Base-by-base conservation (phyloP, 2,113 vertebrate species). In the Takifugu bimaculatus region DNA sequence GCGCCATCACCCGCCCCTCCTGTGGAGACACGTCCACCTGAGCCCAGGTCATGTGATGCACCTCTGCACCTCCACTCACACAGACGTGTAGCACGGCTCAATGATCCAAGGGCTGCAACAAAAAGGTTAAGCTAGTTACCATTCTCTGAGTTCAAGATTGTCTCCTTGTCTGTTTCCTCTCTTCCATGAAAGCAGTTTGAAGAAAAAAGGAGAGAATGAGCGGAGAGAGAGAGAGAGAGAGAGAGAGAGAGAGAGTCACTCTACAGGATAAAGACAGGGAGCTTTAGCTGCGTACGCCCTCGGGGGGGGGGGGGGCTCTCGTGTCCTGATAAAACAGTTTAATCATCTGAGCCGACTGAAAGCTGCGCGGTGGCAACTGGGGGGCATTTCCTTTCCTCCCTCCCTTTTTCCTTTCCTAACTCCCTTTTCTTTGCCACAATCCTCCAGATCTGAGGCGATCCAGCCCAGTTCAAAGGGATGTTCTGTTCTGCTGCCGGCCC, bases 121-220 rank as follows among this genome's bases (percentile, higher is more conserved):
- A 57, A 63, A 63, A 73, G 52, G 1, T 1, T 2, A 60, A 78
- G 50, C 39, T 60, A n/a, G 82, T 87, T 87, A 88, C 87, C 87
- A 45, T 80, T 57, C 29, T 87, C 80, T 59, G 77, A 82, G 74
- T 77, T 87, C 74, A 86, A 85, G 69, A 54, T 68, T 87, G 20
- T 78, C 75, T 88, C 81, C 75, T 68, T 77, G 63, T 85, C 72
- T 63, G 80, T 81, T 45, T 80, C 82, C 74, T 75, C 82, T 81
- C 83, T 84, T 86, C 78, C 70, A 63, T 26, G 63, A 58, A 69
- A 70, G 76, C 80, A 79, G 70, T 54, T 72, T 10, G 77, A 57
- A 61, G 59, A 59, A 65, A 85, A 54, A 81, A 62, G 65, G 51
- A 65, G 7, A 76, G 60, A 67, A 54, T 77, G 61, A 80, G 57